Evolutionary conservation across 2,888 invertebrate species (phyloP).

Genomic region (Drosophila paucipuncta): DNA sequence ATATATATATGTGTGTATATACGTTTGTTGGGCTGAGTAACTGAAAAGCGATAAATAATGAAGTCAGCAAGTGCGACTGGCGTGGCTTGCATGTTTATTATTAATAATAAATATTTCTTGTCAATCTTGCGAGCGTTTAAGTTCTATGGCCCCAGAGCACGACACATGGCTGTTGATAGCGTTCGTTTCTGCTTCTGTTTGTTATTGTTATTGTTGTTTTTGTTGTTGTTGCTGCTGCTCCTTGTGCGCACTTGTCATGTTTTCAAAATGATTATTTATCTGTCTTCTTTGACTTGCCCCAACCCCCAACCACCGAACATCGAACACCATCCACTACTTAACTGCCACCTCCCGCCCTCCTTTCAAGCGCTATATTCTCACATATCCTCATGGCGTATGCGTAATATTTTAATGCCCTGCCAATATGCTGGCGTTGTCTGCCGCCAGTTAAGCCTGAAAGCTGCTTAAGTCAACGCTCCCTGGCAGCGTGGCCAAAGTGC

Average conservation of each 20-base stretch:
- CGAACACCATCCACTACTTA: slow-evolving; percentile 2
- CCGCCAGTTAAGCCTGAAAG: slow-evolving; percentile 65
- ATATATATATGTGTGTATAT: not conserved
- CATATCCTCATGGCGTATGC: slow-evolving; percentile 52
- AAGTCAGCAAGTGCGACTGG: slow-evolving; percentile 78
- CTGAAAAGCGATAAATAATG: slow-evolving; percentile 78
- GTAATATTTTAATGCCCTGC: slow-evolving; percentile 69
- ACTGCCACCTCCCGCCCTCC: not conserved
- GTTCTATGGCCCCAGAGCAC: slow-evolving; percentile 65
- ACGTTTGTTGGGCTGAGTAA: not conserved
- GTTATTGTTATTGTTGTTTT: slow-evolving; percentile 15
- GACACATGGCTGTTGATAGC: slow-evolving; percentile 48
- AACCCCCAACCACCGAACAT: not conserved
- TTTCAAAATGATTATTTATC: slow-evolving; percentile 65
- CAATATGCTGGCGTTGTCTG: slow-evolving; percentile 67
- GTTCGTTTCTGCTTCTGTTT: not conserved
- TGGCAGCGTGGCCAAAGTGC: slow-evolving; percentile 64
- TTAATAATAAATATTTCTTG: slow-evolving; percentile 79
- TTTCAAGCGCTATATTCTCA: slow-evolving; percentile 11
- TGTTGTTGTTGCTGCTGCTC: slow-evolving; percentile 20
- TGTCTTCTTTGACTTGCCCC: slow-evolving; percentile 43
- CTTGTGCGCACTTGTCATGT: slow-evolving; percentile 65
- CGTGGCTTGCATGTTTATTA: slow-evolving; percentile 78
- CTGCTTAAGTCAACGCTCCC: slow-evolving; percentile 68
- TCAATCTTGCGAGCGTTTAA: slow-evolving; percentile 71